Percentiles rank a stretch among this genome's conserved stretches.
phyloP scores from a whole-genome alignment of 2,113 vertebrate species.

The Dunckerocampus dactyliophorus region DNA sequence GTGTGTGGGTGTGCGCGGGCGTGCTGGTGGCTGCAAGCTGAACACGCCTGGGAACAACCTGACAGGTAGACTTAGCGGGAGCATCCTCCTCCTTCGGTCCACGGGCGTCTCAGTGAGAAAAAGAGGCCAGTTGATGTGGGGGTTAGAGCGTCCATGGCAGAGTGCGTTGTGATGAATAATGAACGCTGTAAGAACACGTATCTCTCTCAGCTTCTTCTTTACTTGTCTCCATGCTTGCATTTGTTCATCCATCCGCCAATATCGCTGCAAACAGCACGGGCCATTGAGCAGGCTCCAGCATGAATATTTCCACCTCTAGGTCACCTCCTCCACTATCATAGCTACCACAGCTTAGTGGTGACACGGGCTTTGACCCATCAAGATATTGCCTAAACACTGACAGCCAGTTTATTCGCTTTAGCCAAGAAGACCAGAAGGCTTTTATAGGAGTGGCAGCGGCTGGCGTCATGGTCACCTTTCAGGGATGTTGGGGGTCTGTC shows the following conservation, averaged over 20 bases:
- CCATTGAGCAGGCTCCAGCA: slow-evolving; percentile 38
- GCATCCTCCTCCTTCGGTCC: slow-evolving; percentile 47
- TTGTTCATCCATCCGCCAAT: slow-evolving; percentile 34
- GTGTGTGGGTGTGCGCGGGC: slow-evolving; percentile 1
- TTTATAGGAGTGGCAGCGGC: slow-evolving; percentile 17
- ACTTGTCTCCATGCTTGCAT: slow-evolving; percentile 42
- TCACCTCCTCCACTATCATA: slow-evolving; percentile 37
- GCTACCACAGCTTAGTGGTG: slow-evolving; percentile 44
- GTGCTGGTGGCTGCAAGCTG: slow-evolving; percentile 11
- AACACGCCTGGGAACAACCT: slow-evolving; percentile 31
- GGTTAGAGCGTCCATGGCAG: slow-evolving; percentile 55
- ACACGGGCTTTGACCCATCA: slow-evolving; percentile 64
- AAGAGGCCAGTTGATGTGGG: slow-evolving; percentile 73
- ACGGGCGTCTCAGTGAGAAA: slow-evolving; percentile 50
- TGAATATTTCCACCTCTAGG: slow-evolving; percentile 64
- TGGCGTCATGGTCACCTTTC: slow-evolving; percentile 30
- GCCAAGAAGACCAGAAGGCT: background rate
- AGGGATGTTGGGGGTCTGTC: background rate
- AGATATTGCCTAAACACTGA: slow-evolving; percentile 58
- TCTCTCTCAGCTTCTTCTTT: slow-evolving; percentile 48
- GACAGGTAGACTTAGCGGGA: slow-evolving; percentile 58
- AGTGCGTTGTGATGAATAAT: slow-evolving; percentile 69
- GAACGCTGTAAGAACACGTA: slow-evolving; percentile 62
- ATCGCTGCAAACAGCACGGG: slow-evolving; percentile 36
- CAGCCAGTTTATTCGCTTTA: slow-evolving; percentile 46